A percentile compares a stretch with the other conserved stretches of the same genome.
phyloP scores from a whole-genome alignment of 2,113 vertebrate species.

The Bos indicus region DNA sequence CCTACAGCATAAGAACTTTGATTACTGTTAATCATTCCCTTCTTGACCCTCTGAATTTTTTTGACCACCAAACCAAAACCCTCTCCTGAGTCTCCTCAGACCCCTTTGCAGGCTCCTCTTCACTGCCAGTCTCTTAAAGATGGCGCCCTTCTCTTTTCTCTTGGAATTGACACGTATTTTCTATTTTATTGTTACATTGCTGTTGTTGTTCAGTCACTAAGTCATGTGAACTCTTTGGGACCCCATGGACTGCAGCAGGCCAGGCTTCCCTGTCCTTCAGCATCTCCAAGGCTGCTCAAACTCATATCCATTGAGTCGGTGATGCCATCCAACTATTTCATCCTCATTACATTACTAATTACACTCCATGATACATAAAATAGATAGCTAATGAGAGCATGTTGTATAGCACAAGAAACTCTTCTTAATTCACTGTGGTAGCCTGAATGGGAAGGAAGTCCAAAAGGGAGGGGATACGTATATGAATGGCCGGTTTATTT shows the following conservation, averaged over 20 bases:
- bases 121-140: not conserved
- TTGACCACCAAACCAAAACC: not conserved
- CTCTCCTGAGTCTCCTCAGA: not conserved
- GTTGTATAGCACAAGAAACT: not conserved
- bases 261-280: not conserved
- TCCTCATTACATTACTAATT: not conserved
- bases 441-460: not conserved
- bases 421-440: not conserved
- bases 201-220: not conserved
- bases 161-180: not conserved
- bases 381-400: not conserved
- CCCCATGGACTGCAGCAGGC: fast-evolving
- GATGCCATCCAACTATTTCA: not conserved
- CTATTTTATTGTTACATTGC: not conserved
- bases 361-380: not conserved
- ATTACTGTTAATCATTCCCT: not conserved
- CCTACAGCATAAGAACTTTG: not conserved
- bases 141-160: not conserved
- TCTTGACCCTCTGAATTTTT: not conserved
- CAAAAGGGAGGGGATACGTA: not conserved
- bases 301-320: not conserved
- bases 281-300: not conserved
- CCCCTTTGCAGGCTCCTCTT: not conserved
- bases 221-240: not conserved
- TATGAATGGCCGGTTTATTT: not conserved